Evolutionary conservation across 2,797 vertebrate species (phyloP), one percentile per base, ranked within the genome.

Genomic region (Siniperca obscura): DNA sequence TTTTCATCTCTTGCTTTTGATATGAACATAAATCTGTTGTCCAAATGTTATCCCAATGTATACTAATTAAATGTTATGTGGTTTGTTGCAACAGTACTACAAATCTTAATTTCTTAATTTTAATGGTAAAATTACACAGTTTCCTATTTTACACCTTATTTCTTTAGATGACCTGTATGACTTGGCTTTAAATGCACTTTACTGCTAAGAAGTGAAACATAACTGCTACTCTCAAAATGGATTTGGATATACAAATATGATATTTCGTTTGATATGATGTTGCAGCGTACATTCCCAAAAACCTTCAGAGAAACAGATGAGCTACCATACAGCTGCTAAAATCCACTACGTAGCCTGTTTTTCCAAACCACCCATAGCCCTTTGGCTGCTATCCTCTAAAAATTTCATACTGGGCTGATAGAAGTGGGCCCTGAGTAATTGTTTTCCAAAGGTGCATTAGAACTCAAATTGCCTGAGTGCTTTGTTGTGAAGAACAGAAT

Each of bases 371-470:
- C 27, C 69, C 46, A 13, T 7, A 53, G 55, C 36, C 34, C 48
- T 79, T 74, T 79, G 76, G 71, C 61, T 71, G 53, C 21, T 40
- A 56, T 44, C 36, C 52, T 80, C 69, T 76, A 76, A 52, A 81
- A 74, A 76, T 78, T 75, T 72, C 50, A 82, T 84, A 83, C 42
- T 22, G 44, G 64, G 40, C 61, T 78, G 74, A 82, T 56, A 84
- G 74, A 76, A 84, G 71, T 75, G 57, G 53, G n/a, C 64, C 42
- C 40, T 3, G 3, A 80, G 80, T 89, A 89, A 92, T 79, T 91
- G 76, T 86, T 92, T 92, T 90, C 81, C 61, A 82, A 88, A 78
- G 74, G 70, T 84, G 70, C 72, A 89, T 89, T 85, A 89, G 64
- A 89, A 82, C 81, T 90, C 55, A 82, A 90, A 91, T 78, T 82